These are phyloP conservation scores for Chelon auratus DNA, from an alignment of 2,797 vertebrate genomes.

Conservation along the genomic window DNA sequence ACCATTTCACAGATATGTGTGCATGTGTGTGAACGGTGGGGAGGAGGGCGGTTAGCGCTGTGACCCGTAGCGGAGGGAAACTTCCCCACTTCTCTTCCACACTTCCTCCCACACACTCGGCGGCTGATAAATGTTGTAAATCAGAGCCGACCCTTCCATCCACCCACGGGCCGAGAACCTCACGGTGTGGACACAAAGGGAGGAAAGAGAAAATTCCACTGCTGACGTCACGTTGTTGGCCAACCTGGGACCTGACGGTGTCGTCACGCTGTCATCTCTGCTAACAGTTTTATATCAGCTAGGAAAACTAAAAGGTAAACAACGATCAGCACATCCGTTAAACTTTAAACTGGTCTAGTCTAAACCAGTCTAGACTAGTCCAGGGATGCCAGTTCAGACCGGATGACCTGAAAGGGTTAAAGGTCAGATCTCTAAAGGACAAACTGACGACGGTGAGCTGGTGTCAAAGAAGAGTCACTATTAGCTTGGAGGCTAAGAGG, in stretches of 20 bases:
- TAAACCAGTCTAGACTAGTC: too few species aligned
- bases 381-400: too few species aligned
- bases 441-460: too few species aligned
- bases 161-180: constrained; percentile 1
- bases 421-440: too few species aligned
- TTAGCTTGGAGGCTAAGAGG: too few species aligned
- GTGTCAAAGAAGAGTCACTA: too few species aligned
- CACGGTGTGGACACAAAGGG: constrained; percentile 40
- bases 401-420: too few species aligned
- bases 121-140: constrained; percentile 11
- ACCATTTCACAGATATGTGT: not conserved
- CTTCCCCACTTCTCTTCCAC: constrained; percentile 31
- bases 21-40: not conserved
- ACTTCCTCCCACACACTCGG: not conserved
- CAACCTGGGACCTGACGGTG: not conserved
- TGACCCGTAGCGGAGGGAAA: constrained; percentile 24
- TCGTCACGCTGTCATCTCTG: too few species aligned
- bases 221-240: constrained; percentile 24
- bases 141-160: not conserved
- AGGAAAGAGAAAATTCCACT: constrained; percentile 43
- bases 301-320: not conserved
- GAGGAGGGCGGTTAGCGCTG: constrained; percentile 10
- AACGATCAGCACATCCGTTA: too few species aligned
- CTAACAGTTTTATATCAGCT: not conserved
- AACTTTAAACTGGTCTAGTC: too few species aligned